A percentile compares a stretch with the other conserved stretches of the same genome.
These are phyloP conservation scores for Lathamus discolor DNA, from an alignment of 2,113 vertebrate genomes.

Conservation along the genomic window DNA sequence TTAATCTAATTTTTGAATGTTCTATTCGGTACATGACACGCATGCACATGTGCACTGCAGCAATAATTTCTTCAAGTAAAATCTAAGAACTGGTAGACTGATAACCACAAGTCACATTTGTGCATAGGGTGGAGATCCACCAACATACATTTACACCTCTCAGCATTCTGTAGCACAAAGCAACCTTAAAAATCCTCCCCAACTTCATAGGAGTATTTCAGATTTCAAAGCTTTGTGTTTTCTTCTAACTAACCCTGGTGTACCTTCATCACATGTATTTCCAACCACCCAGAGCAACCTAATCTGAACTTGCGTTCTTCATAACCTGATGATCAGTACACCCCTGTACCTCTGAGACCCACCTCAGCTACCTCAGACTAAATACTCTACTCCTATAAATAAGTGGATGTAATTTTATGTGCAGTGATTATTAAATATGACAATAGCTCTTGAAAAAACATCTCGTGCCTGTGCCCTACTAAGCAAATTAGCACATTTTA, in stretches of 20 bases:
- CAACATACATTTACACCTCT: neutral
- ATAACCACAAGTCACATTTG: neutral
- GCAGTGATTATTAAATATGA: neutral
- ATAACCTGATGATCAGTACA: neutral
- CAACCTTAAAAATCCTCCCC: neutral
- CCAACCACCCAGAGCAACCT: neutral
- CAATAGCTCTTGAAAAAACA: too few species aligned
- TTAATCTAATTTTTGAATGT: neutral
- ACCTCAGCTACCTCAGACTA: neutral
- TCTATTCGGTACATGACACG: neutral
- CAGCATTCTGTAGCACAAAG: neutral
- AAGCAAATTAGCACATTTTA: neutral
- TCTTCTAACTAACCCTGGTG: neutral
- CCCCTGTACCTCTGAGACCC: neutral
- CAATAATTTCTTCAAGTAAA: neutral
- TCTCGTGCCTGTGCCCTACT: neutral
- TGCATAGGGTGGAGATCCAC: neutral
- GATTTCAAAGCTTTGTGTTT: neutral
- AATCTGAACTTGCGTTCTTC: neutral
- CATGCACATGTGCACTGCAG: accelerated
- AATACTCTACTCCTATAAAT: neutral
- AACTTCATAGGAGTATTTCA: accelerated
- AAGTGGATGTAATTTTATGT: neutral
- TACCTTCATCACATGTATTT: neutral
- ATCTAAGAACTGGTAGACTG: neutral